Conservation (phyloP, 2,113 vertebrate species). For the Syrmaticus mikado region DNA sequence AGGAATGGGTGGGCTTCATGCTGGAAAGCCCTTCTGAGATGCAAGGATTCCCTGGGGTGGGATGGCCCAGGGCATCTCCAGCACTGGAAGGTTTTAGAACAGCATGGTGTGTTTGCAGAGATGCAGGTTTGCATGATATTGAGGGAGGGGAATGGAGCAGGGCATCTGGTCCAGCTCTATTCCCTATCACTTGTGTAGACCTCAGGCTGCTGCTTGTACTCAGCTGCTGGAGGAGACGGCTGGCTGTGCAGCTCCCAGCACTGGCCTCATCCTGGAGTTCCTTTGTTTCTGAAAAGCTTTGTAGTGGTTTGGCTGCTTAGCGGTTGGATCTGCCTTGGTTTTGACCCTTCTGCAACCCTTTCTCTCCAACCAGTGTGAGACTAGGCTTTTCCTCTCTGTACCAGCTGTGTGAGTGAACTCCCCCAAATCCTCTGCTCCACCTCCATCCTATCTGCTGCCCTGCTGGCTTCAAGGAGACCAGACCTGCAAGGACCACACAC, state of each 20-base stretch:
- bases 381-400: not conserved
- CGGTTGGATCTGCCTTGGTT: not conserved
- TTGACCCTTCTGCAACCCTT: not conserved
- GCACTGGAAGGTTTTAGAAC: not conserved
- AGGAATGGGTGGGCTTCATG: not conserved
- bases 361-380: not conserved
- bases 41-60: not conserved
- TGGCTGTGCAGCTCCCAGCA: not conserved
- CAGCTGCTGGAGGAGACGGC: not conserved
- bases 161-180: not conserved
- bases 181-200: not conserved
- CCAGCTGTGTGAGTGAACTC: not conserved
- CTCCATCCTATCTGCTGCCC: not conserved
- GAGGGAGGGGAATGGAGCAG: accelerated
- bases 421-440: not conserved
- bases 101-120: not conserved
- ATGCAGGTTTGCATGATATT: not conserved
- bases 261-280: not conserved
- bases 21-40: not conserved
- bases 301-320: not conserved
- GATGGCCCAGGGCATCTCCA: not conserved
- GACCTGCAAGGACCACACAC: accelerated
- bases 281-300: not conserved
- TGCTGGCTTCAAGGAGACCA: not conserved
- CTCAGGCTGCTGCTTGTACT: not conserved